Evolutionary conservation across 2,888 invertebrate genomes (phyloP), one percentile per base, ranked within the genome.

Genomic region (Rambutsinella grinnellia): DNA sequence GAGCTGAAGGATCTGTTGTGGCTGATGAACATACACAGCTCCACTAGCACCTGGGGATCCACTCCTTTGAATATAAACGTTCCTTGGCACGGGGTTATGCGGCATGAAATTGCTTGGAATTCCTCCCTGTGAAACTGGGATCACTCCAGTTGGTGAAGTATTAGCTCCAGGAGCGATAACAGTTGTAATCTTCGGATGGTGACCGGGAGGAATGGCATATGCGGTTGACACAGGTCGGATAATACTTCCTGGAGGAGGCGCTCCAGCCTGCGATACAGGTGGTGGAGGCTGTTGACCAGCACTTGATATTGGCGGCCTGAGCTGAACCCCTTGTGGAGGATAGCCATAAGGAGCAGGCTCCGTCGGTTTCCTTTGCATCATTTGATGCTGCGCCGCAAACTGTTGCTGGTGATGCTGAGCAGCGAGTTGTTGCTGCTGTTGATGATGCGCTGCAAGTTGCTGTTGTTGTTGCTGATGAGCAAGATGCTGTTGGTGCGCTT

Each of bases 381-480:
- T 70, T 46, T 65, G 72, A 19, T 3, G 88, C 87, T 75, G 88
- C 88, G 79, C 87, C 53, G 62, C 82, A 87, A 61, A 88, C 87
- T 8, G 88, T 87, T 21, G 86, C 86, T 15, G 87, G 85, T 51
- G 85, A 83, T 3, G 88, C 87, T 71, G 88, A 88, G 78, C 87
- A 47, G 60, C 82, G 88, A 63, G 88, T 87, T 6, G 88, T 87
- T 23, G 86, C 46, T 70, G 76, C 56, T 76, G 75, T 26, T 76
- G 76, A 49, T 57, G 66, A 23, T 77, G 77, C 8, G 47, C 36
- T 6, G 28, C 21, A 46, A 56, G 36, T 49, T 60, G 56, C 51
- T 61, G 69, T 27, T 67, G 69, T 3, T 70, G 69, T 36, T 78
- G 75, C 27, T 67, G 66, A 21, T 47, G 69, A 8, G 60, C 60